Conservation (phyloP, 2,113 vertebrate species). For the Rhinopomastus cyanomelas region DNA sequence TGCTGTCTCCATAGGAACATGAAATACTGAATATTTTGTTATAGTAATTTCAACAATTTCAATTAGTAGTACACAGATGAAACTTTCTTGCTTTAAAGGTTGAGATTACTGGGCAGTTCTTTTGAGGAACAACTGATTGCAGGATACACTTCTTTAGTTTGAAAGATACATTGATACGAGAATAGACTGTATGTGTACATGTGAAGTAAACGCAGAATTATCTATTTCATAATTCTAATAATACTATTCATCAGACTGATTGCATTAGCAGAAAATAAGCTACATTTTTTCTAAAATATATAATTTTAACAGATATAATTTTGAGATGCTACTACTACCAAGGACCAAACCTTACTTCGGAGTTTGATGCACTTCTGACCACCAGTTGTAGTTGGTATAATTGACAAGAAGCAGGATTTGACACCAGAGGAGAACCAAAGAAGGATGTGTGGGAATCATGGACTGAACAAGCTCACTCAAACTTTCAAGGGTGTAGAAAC, state of each 20-base stretch:
- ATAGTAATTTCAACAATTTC: neutral
- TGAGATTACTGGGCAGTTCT: neutral
- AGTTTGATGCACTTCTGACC: slow-evolving; percentile 96
- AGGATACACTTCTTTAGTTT: neutral
- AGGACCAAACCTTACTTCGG: slow-evolving; percentile 79
- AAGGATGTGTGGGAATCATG: slow-evolving; percentile 93
- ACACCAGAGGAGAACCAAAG: slow-evolving; percentile 96
- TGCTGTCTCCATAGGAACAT: neutral
- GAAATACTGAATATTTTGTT: neutral
- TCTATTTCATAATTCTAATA: neutral
- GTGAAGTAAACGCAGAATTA: neutral
- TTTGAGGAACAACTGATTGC: neutral
- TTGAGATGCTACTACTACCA: neutral
- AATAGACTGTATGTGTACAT: neutral
- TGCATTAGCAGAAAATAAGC: neutral
- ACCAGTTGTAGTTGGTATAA: slow-evolving; percentile 96
- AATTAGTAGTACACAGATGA: neutral
- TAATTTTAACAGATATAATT: neutral
- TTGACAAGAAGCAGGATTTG: slow-evolving; percentile 95
- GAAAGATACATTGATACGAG: neutral
- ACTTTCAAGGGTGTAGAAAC: slow-evolving; percentile 87
- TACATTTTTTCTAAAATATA: neutral
- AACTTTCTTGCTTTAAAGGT: neutral
- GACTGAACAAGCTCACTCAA: slow-evolving; percentile 85
- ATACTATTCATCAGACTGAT: neutral